Percentiles rank a stretch among this genome's conserved stretches.
Conservation (phyloP, 2,888 invertebrate genomes). For the Dynastes grantii region DNA sequence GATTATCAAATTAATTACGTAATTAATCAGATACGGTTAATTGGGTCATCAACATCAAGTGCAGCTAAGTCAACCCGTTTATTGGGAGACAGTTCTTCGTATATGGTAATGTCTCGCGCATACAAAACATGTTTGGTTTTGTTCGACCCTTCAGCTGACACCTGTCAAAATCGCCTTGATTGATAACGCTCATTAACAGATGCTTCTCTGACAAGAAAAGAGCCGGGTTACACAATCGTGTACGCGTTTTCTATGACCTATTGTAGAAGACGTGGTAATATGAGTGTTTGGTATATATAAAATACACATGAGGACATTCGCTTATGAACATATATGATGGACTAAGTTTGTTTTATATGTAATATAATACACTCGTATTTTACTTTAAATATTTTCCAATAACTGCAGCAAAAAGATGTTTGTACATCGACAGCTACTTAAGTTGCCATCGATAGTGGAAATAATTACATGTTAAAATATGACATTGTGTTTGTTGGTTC, state of each 20-base stretch:
- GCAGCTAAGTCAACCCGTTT: background rate
- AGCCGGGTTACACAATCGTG: background rate
- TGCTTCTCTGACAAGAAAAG: background rate
- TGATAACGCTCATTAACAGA: slow-evolving; percentile 1
- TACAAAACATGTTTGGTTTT: background rate
- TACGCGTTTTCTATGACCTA: background rate
- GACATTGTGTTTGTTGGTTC: too few species aligned
- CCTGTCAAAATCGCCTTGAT: slow-evolving; percentile 15
- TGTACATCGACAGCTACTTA: too few species aligned
- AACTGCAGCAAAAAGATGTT: too few species aligned
- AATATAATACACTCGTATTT: too few species aligned
- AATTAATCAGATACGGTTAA: background rate
- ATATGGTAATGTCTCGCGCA: background rate
- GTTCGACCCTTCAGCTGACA: background rate
- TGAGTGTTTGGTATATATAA: too few species aligned
- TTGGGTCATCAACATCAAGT: background rate
- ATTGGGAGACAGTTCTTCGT: background rate
- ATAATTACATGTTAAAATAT: too few species aligned
- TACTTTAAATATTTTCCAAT: too few species aligned
- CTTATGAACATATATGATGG: too few species aligned
- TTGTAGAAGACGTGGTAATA: too few species aligned
- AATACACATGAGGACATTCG: too few species aligned
- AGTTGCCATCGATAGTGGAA: too few species aligned
- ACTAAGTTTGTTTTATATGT: too few species aligned
- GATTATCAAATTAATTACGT: background rate